Evolutionary conservation across 2,888 invertebrate species (phyloP).

Genomic region (Urechis unicinctus): DNA sequence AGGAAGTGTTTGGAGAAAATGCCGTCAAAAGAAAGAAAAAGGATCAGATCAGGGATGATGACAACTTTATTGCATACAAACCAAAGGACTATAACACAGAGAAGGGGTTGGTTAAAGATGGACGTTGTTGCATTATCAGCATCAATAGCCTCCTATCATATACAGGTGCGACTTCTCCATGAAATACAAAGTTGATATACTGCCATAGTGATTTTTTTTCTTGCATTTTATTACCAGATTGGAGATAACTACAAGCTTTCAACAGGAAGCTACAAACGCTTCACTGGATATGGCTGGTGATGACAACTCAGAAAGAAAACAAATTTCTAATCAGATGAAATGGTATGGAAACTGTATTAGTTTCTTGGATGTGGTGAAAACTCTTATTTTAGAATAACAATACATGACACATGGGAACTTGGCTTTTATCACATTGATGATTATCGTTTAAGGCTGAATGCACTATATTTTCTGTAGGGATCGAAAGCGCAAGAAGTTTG

Average conservation of each 20-base stretch:
- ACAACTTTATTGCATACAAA: conserved; percentile 80
- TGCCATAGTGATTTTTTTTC: neutral
- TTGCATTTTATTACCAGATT: neutral
- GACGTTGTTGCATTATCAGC: neutral
- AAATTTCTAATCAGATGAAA: neutral
- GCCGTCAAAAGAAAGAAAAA: too few species aligned
- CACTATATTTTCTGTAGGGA: conserved; percentile 61
- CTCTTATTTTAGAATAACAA: too few species aligned
- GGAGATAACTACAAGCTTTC: conserved; percentile 68
- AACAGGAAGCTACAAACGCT: conserved; percentile 69
- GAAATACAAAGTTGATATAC: too few species aligned
- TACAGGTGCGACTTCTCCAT: neutral
- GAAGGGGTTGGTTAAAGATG: conserved; percentile 40
- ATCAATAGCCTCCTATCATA: too few species aligned
- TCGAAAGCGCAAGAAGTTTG: conserved; percentile 91
- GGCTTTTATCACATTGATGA: too few species aligned
- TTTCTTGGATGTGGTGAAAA: neutral
- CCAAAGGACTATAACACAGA: conserved; percentile 72
- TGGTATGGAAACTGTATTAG: neutral
- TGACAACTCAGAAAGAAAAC: conserved; percentile 53
- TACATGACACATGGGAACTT: too few species aligned
- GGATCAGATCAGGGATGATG: conserved; percentile 57
- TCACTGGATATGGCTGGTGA: conserved; percentile 80
- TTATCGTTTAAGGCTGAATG: neutral
- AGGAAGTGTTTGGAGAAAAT: too few species aligned